These are phyloP conservation scores for Lateolabrax maculatus DNA, from an alignment of 2,797 vertebrate genomes.

Conservation along the genomic window DNA sequence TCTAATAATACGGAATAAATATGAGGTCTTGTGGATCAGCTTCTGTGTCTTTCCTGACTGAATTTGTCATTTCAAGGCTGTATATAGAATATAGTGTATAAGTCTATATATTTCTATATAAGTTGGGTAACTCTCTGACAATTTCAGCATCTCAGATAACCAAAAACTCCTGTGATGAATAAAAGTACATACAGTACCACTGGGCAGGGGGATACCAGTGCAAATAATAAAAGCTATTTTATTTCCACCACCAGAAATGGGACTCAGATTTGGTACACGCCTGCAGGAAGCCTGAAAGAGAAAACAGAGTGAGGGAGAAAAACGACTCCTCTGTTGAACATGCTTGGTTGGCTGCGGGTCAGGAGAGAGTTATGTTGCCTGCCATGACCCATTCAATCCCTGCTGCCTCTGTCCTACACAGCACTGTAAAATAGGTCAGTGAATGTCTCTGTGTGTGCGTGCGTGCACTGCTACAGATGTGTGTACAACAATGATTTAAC, in stretches of 20 bases:
- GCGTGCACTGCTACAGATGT: conserved; percentile 27
- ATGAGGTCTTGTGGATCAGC: background rate
- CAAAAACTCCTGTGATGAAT: background rate
- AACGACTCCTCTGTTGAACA: conserved; percentile 60
- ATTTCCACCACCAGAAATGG: conserved; percentile 4
- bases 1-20: background rate
- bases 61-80: background rate
- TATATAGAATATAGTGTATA: no score
- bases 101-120: no score
- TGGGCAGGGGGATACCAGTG: background rate
- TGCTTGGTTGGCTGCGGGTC: conserved; percentile 59
- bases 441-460: background rate
- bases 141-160: background rate
- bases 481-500: conserved; percentile 24
- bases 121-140: background rate
- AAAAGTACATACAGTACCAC: background rate
- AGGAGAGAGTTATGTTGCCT: conserved; percentile 67
- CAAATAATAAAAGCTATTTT: conserved; percentile 17
- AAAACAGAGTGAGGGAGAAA: conserved; percentile 50
- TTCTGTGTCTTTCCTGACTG: background rate
- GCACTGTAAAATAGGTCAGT: conserved; percentile 74
- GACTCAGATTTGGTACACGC: conserved; percentile 26
- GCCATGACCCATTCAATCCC: conserved; percentile 61
- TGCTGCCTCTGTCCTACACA: conserved; percentile 54
- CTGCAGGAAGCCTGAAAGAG: conserved; percentile 32